These are phyloP conservation scores for Agrotis exclamationis DNA, from an alignment of 2,888 invertebrate genomes.

Conservation along the genomic window DNA sequence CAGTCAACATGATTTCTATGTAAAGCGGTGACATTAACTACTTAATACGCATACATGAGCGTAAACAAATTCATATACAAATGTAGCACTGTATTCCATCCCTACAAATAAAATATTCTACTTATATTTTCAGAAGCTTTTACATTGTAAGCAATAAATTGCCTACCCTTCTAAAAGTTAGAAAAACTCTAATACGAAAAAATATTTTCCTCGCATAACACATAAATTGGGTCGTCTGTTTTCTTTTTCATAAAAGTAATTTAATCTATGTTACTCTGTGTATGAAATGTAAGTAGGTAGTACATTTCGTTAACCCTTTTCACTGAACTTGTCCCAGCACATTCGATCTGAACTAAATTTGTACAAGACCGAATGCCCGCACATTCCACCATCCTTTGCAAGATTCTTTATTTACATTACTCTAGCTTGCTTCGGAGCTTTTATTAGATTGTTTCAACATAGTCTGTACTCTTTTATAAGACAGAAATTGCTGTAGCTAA, in stretches of 20 bases:
- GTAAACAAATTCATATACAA: conserved; percentile 8
- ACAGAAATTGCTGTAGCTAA: conserved; percentile 49
- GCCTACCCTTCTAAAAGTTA: conserved; percentile 67
- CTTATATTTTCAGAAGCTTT: conserved; percentile 37
- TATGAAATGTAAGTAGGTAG: conserved; percentile 44
- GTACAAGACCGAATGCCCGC: conserved; percentile 85
- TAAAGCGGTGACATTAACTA: conserved; percentile 19
- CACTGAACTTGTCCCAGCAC: conserved; percentile 84
- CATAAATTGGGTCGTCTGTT: conserved; percentile 72
- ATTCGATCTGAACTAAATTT: conserved; percentile 89
- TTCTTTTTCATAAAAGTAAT: conserved; percentile 83
- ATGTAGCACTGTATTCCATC: background rate
- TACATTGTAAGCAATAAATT: conserved; percentile 68
- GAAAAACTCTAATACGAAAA: conserved; percentile 60
- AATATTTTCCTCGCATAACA: conserved; percentile 69
- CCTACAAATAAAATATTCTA: background rate
- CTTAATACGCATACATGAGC: conserved; percentile 11
- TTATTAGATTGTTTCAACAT: conserved; percentile 84
- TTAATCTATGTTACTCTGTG: conserved; percentile 83
- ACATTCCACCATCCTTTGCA: conserved; percentile 86
- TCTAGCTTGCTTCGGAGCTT: conserved; percentile 81
- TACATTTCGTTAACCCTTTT: conserved; percentile 86
- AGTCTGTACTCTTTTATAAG: conserved; percentile 57
- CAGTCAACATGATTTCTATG: conserved; percentile 49
- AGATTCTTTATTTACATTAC: conserved; percentile 87